Percentiles rank a stretch among this genome's conserved stretches.
These are phyloP conservation scores for Cryptoprocta ferox DNA, from an alignment of 2,797 vertebrate species.

Conservation along the genomic window DNA sequence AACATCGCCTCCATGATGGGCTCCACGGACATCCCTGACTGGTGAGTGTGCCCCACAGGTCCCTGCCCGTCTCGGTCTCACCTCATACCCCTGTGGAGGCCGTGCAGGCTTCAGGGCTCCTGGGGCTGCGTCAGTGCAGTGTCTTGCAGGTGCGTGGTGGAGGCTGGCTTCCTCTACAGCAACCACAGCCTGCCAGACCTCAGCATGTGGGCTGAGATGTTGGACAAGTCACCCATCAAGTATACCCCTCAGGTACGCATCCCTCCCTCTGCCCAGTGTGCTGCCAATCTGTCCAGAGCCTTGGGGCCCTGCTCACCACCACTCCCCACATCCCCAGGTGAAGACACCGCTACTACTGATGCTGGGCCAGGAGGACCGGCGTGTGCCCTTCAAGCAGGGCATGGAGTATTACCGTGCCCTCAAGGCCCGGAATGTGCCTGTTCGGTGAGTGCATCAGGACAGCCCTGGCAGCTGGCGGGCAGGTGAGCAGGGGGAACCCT, in stretches of 20 bases:
- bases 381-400: constrained; percentile 95
- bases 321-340: constrained; percentile 86
- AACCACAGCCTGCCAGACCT: constrained; percentile 87
- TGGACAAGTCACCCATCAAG: constrained; percentile 94
- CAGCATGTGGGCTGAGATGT: constrained; percentile 91
- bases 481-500: neutral
- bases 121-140: neutral
- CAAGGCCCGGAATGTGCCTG: constrained; percentile 90
- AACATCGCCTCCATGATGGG: constrained; percentile 95
- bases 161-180: constrained; percentile 90
- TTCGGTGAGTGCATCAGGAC: constrained; percentile 88
- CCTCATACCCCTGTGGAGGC: rapidly evolving
- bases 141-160: constrained; percentile 92
- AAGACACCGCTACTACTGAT: constrained; percentile 93
- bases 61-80: rapidly evolving
- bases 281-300: neutral
- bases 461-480: neutral
- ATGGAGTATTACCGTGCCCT: constrained; percentile 95
- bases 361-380: constrained; percentile 94
- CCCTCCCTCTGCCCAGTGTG: too few relatives aligned
- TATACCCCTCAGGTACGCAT: constrained; percentile 88
- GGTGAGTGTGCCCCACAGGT: constrained; percentile 86
- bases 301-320: neutral
- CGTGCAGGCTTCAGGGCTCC: neutral
- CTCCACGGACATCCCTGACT: constrained; percentile 97